Evolutionary conservation across 2,113 vertebrate genomes (phyloP), one percentile per base, ranked within the genome.

Genomic region (Campylorhamphus procurvoides): DNA sequence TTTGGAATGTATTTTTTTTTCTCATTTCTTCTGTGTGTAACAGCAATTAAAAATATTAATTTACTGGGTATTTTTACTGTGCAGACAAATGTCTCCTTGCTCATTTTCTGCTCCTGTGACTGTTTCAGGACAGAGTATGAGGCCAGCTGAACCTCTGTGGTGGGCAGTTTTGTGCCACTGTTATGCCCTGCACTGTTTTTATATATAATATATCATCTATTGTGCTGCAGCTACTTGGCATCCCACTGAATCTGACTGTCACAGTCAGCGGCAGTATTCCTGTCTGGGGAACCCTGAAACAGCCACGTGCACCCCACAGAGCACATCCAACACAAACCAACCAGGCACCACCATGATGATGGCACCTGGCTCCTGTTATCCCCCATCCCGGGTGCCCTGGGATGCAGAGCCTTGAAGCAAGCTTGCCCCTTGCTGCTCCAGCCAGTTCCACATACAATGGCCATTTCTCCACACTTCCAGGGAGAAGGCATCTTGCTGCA

Each of bases 31-130:
- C 83, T 89, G 53, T 93, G 75, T 94, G 73, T 95, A 97, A 94
- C 85, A 95, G 29, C 90, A 93, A 97, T 94, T 95, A 96, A 97
- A 97, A 92, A 75, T 66, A 92, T 94, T 95, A 93, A 95, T 95
- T 96, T 95, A 93, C 94, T 58, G 53, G 5, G 53, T 82, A 47
- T 79, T 89, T 94, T 60, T 93, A 87, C 62, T 75, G 69, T 78
- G 80, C 69, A 79, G 31, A 72, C 81, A 67, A 46, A 27, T 8
- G 18, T 46, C 62, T 92, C 66, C 67, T 86, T 90, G 64, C 40
- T 76, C 5, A 12, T 90, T 86, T 92, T 86, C 59, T 88, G 33
- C 63, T 94, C 66, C 37, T 64, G 11, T 87, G 69, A 46, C 49
- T 31, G 31, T 50, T 89, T 89, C 80, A 75, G 24, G 39, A 29